Evolutionary conservation across 2,888 invertebrate species (phyloP), one percentile per base, ranked within the genome.

Genomic region (Cephus pygmeus): DNA sequence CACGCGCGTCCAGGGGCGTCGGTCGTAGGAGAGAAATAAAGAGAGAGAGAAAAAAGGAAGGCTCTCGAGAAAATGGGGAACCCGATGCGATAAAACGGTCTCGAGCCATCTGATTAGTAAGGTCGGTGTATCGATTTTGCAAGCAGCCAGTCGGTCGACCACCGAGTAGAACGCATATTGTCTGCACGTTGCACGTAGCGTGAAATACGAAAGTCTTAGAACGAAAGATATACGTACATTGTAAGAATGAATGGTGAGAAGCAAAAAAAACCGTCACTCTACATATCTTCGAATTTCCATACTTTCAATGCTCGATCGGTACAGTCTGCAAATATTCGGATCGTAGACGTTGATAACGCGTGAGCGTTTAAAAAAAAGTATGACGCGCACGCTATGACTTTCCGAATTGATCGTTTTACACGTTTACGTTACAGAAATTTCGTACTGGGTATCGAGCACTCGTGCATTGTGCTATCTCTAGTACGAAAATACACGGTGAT

Each of bases 61-160:
- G 11, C 69, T 31, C 11, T 23, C 34, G 40, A n/a, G 36, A 71
- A 23, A 30, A 69, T 69, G 69, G 40, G 15, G 56, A 36, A 40
- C 33, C 73, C 12, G 56, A 56, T 56, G 56, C 56, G 56, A 56
- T 56, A 56, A 56, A 56, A 56, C 56, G 56, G 56, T 75, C 77
- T 83, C 79, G 73, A 82, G 79, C 81, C 82, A 85, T 86, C 82
- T 79, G 86, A 86, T 86, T 85, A 86, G 82, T 81, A 82, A 81
- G 84, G 81, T 56, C 81, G 81, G 81, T 83, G 82, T 86, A 86
- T 86, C 86, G 86, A 86, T 86, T 85, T 85, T 81, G 86, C 81
- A 83, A 85, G 83, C 86, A 83, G 86, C 79, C 83, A 83, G 86
- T 34, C 56, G 40, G 4, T 40, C 40, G 56, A 1, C 23, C 56